Percentiles rank a stretch among this genome's conserved stretches.
Evolutionary conservation across 2,113 vertebrate species (phyloP).

Genomic region (Bubo scandiacus): DNA sequence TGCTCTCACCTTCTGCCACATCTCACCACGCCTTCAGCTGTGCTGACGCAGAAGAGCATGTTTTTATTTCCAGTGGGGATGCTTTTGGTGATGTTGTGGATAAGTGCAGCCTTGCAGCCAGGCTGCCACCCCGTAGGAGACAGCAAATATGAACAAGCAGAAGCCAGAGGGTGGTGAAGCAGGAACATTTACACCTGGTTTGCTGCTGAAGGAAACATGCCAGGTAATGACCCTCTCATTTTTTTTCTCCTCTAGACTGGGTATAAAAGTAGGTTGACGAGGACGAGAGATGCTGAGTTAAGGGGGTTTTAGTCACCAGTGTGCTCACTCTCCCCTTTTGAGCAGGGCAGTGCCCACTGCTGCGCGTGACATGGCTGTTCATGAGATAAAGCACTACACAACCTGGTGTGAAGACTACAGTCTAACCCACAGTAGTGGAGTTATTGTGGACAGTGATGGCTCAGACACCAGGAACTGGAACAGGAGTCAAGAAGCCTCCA

Average conservation of each 20-base stretch:
- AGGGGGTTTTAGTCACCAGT: not conserved
- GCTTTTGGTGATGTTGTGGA: not conserved
- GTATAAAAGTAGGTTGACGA: not conserved
- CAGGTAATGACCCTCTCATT: not conserved
- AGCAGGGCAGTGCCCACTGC: not conserved
- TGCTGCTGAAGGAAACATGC: not conserved
- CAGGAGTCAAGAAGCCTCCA: not conserved
- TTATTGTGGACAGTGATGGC: not conserved
- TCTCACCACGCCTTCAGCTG: not conserved
- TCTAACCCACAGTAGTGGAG: not conserved
- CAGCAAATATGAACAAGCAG: not conserved
- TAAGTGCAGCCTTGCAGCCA: not conserved
- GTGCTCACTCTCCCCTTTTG: not conserved
- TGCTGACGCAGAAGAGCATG: not conserved
- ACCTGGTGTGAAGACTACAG: not conserved
- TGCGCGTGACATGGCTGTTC: not conserved
- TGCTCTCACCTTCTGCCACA: not conserved
- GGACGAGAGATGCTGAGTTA: accelerated
- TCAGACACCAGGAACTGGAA: not conserved
- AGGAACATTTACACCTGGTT: not conserved
- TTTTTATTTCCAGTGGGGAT: not conserved
- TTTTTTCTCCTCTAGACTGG: not conserved
- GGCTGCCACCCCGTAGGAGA: not conserved
- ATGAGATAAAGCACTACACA: not conserved
- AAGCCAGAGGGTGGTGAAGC: not conserved